Base-by-base conservation (phyloP, 2,797 vertebrate genomes). In the Podargus strigoides region DNA sequence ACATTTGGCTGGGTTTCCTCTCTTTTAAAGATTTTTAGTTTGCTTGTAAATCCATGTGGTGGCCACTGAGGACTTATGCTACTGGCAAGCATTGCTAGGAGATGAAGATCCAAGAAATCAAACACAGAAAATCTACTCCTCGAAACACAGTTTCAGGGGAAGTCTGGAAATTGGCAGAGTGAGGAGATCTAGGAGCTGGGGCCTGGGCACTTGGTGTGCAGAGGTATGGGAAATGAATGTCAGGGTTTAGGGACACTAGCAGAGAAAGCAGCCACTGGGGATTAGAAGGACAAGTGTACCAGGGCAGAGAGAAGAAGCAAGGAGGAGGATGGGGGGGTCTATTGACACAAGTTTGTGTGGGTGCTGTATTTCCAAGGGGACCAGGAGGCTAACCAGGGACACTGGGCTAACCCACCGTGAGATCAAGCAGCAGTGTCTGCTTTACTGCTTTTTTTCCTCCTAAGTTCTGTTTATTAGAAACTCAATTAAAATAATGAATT, bases 1-100 rank as follows among this genome's bases (percentile, higher is more conserved):
- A 55, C 37, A 60, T 85, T 96, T 95, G 93, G 81, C 77, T 87
- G 69, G 52, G 39, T 77, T 96, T 94, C 49, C 39, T 10, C 41
- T 32, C 2, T 41, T 95, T 24, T 53, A 78, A 90, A 73, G 67
- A 74, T 58, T 49, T 91, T 80, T 34, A 44, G 28, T 44, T 81
- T 77, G 53, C 15, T 90, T 76, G 30, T 5, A 76, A 95, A 59
- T 85, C 46, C 69, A 69, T 59, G 89, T 27, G 50, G 70, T 87
- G 63, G 32, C 78, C 89, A 70, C 75, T 55, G 64, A 83, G 78
- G 81, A 79, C 23, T 44, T 77, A 16, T 27, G 22, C 67, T 90
- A 18, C 68, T 79, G 89, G 89, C 69, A 90, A 62, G 53, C 0
- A 0, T 42, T 83, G 18, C 60, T 60, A 22, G 56, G 58, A 91